These are phyloP conservation scores for Pogonocichla stellata DNA, from an alignment of 2,113 vertebrate species.

Conservation along the genomic window DNA sequence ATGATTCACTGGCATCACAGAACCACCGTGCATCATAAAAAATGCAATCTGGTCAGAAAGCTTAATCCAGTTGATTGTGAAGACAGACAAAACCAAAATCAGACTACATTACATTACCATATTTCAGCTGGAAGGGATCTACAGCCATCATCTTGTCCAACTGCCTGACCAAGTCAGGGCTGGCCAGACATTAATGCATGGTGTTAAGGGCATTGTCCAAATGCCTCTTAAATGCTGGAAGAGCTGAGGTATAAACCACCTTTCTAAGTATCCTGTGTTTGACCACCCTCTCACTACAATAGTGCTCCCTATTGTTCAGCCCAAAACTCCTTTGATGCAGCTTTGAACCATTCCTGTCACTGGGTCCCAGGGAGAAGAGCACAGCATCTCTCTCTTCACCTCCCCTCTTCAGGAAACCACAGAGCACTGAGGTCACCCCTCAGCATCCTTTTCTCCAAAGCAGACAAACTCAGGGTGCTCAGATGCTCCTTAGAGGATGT, in stretches of 20 bases:
- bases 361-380: not conserved
- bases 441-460: not conserved
- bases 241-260: fast-evolving
- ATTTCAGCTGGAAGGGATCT: not conserved
- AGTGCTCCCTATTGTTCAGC: not conserved
- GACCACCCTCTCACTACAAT: not conserved
- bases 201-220: not conserved
- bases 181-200: not conserved
- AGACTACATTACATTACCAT: not conserved
- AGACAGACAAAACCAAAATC: not conserved
- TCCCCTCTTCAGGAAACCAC: not conserved
- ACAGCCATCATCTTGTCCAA: not conserved
- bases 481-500: fast-evolving
- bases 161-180: not conserved
- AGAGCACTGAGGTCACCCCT: not conserved
- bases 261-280: not conserved
- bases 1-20: not conserved
- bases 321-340: not conserved
- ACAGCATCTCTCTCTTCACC: not conserved
- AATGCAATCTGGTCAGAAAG: not conserved
- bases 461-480: not conserved
- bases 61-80: not conserved
- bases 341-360: not conserved
- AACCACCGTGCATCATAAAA: not conserved
- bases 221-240: not conserved